phyloP scores from a whole-genome alignment of 1,140 invertebrate genomes.

The fruit fly (Drosophila melanogaster) region DNA sequence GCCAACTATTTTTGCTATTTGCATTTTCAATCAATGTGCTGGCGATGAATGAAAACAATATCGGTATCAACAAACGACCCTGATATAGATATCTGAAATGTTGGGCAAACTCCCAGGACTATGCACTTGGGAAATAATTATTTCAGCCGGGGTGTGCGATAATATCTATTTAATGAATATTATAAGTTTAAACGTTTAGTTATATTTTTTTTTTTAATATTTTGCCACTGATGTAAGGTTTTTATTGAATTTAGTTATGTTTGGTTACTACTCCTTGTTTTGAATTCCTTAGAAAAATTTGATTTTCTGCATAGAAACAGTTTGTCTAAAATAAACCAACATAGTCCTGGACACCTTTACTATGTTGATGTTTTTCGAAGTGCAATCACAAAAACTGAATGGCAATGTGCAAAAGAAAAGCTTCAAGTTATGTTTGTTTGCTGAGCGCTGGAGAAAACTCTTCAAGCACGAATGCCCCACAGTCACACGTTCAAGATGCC shows the following conservation, averaged over 20 bases:
- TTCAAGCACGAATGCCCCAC: constrained; percentile 78
- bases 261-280: no score
- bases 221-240: no score
- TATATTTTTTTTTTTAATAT: background rate
- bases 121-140: background rate
- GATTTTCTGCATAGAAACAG: no score
- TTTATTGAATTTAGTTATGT: no score
- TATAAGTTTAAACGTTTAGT: background rate
- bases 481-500: constrained; percentile 77
- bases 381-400: constrained; percentile 19
- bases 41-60: constrained; percentile 27
- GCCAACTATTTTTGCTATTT: constrained; percentile 36
- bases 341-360: background rate
- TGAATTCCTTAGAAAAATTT: no score
- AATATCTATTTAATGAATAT: background rate
- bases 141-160: rapidly evolving
- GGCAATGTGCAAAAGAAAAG: constrained; percentile 57
- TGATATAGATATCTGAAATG: constrained; percentile 10
- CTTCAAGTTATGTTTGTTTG: constrained; percentile 72
- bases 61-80: constrained; percentile 20
- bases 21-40: constrained; percentile 48
- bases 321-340: background rate
- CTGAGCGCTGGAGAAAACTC: constrained; percentile 57
- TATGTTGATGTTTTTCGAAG: constrained; percentile 5
- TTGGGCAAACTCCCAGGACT: constrained; percentile 20